Percentiles rank a stretch among this genome's conserved stretches.
These are phyloP conservation scores for Metaphire vulgaris DNA, from an alignment of 1,140 invertebrate species.

Conservation along the genomic window DNA sequence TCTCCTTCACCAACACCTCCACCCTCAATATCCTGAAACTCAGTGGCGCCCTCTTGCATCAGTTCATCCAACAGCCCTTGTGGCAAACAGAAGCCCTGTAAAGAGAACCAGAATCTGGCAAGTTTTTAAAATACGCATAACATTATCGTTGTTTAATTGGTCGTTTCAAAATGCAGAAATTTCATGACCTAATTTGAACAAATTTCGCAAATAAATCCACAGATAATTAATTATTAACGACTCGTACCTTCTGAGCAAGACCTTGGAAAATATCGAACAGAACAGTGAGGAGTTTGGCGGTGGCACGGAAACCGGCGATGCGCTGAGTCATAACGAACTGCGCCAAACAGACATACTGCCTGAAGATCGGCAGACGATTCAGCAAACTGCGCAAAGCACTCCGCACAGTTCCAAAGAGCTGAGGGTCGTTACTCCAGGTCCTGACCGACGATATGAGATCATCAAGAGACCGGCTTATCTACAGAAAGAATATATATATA, in stretches of 20 bases:
- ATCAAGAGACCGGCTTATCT: not conserved
- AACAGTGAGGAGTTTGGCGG: slow-evolving; percentile 74
- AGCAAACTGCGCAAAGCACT: slow-evolving; percentile 2
- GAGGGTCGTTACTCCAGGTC: not conserved
- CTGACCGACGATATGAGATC: not conserved
- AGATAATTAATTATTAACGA: no score
- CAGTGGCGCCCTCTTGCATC: slow-evolving; percentile 52
- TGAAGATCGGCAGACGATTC: slow-evolving; percentile 62
- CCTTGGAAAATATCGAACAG: slow-evolving; percentile 78
- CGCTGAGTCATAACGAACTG: slow-evolving; percentile 71
- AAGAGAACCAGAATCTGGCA: slow-evolving; percentile 6
- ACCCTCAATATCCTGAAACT: slow-evolving; percentile 59
- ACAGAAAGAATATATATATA: slow-evolving; percentile 4
- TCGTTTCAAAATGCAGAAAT: not conserved
- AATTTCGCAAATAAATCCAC: no score
- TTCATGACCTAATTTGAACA: no score
- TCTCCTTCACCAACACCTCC: slow-evolving; percentile 83
- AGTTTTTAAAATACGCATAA: no score
- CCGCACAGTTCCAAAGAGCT: not conserved
- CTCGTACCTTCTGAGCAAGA: slow-evolving; percentile 70
- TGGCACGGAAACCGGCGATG: slow-evolving; percentile 66
- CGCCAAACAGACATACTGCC: slow-evolving; percentile 67
- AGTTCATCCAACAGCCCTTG: slow-evolving; percentile 58
- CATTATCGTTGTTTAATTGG: no score
- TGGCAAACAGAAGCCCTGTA: slow-evolving; percentile 82